Base-by-base conservation (phyloP, 2,888 invertebrate genomes). In the Nymphalis urticae region DNA sequence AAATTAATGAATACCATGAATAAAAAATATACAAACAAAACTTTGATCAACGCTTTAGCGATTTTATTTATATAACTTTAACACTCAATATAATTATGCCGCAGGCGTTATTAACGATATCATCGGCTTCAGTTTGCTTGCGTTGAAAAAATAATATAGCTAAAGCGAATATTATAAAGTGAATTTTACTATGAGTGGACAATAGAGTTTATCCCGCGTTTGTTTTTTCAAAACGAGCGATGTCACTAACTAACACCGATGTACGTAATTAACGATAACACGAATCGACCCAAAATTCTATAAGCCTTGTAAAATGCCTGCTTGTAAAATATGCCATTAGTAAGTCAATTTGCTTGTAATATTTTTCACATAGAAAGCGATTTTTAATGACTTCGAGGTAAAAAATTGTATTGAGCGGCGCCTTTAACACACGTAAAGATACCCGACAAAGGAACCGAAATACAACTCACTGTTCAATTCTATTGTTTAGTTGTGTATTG, bases 401-500 rank as follows among this genome's bases (percentile, higher is more conserved):
- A 85, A 85, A 72, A 62, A 59, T 64, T 83, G 84, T 87, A 85
- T 83, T 83, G 79, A 80, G 80, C 89, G 88, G 88, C 77, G 64
- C 82, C 83, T 90, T 89, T 90, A 84, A 85, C 68, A 79, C 79
- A 79, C 77, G 85, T 85, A 89, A 88, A 88, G 81, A 78, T 71
- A 69, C 74, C 88, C 90, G 89, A 88, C 92, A 90, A 90, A 89
- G 84, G 82, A 71, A 73, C 85, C 88, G 86, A 83, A 77, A 74
- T 68, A 67, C 70, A 69, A 53, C 75, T 51, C 66, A 69, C 66
- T 66, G 69, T 73, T 72, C 72, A 48, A 13, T 32, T 50, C 53
- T 68, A 61, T 68, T 66, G 59, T 69, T 69, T 65, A 71, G 58
- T 58, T 51, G 63, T 66, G 54, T 53, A 70, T 70, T 72, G 71